A percentile compares a stretch with the other conserved stretches of the same genome.
These are phyloP conservation scores for Pristionchus japonicus DNA, from an alignment of 2,888 invertebrate species.

Conservation along the genomic window DNA sequence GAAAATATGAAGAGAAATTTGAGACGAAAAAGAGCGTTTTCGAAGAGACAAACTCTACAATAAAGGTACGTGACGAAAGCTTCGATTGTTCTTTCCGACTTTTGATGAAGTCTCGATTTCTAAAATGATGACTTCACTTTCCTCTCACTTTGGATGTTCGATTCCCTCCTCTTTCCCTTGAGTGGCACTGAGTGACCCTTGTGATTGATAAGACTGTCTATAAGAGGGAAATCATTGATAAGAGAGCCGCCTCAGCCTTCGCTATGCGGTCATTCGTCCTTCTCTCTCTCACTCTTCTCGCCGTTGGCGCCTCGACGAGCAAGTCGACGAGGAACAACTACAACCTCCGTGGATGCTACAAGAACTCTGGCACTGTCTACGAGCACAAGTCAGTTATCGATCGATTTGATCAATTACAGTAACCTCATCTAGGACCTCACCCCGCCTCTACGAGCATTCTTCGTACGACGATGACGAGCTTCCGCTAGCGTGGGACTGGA, in stretches of 20 bases:
- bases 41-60: too few relatives aligned
- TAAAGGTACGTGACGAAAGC: too few relatives aligned
- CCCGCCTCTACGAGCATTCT: constrained; percentile 67
- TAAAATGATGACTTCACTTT: neutral
- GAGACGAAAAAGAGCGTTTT: too few relatives aligned
- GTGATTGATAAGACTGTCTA: neutral
- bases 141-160: neutral
- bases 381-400: constrained; percentile 58
- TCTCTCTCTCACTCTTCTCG: neutral
- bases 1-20: too few relatives aligned
- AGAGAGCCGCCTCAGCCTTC: neutral
- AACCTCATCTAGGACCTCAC: constrained; percentile 54
- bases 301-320: neutral
- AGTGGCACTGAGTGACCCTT: constrained; percentile 38
- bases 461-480: constrained; percentile 66
- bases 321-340: constrained; percentile 50
- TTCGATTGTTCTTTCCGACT: too few relatives aligned
- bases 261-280: neutral
- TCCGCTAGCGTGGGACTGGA: constrained; percentile 77
- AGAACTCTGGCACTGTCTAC: constrained; percentile 56
- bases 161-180: neutral
- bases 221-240: neutral
- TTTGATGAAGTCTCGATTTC: neutral
- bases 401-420: neutral
- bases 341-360: constrained; percentile 69